Evolutionary conservation across 2,113 vertebrate species (phyloP), one percentile per base, ranked within the genome.

Genomic region (Osmerus eperlanus): DNA sequence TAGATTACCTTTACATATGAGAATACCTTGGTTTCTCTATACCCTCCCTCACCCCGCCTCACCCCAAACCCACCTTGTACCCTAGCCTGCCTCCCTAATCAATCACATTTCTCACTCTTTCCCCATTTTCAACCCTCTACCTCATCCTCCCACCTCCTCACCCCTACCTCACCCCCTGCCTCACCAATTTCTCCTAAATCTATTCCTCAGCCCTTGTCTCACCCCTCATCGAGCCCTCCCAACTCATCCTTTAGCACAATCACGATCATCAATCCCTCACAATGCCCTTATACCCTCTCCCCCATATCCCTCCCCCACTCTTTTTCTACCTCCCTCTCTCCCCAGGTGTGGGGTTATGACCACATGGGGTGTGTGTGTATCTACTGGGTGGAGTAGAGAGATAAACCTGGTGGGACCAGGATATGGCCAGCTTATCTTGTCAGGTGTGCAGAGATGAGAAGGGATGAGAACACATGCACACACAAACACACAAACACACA

Each of bases 401-500:
- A 52, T 47, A 23, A 61, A 77, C 55, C 21, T 25, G 68, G 70
- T 67, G 77, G 72, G 79, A 78, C 68, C 70, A 67, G 62, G 77
- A 83, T 80, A 75, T 66, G 28, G 70, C 65, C n/a, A 41, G 61
- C 69, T 87, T 89, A 88, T 84, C 81, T 84, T 70, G 72, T 83
- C 84, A 85, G 79, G 73, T 83, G 69, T 65, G 63, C 61, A 73
- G 68, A 73, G 77, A 59, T 78, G 69, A 76, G 65, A 76, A 62
- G 81, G 53, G 68, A 71, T 63, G 64, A 81, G 64, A 76, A 70
- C 69, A 80, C 80, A 78, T 72, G 32, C 28, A 53, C 66, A 68
- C 78, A 32, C 70, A 25, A 52, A 4, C 2, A 41, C 65, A 60
- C 3, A 54, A 63, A 72, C 65, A 23, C 23, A 23, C 23, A 23